Conservation (phyloP, 2,888 invertebrate genomes). For the Drosophila lutescens region DNA sequence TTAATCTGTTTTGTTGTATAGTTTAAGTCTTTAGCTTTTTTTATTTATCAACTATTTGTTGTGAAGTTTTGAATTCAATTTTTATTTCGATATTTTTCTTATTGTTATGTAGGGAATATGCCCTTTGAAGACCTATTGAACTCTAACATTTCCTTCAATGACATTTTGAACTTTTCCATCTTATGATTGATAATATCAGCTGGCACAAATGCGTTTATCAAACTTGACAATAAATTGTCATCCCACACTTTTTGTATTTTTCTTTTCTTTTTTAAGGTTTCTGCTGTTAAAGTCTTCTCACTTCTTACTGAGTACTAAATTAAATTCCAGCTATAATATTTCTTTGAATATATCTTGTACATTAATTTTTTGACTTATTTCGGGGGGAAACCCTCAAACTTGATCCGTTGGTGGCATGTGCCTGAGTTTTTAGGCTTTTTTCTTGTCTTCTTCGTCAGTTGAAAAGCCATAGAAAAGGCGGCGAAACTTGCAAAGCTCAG, state of each 20-base stretch:
- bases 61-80: neutral
- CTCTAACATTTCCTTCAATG: slow-evolving; percentile 19
- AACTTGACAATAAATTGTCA: slow-evolving; percentile 4
- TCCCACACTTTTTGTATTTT: slow-evolving; percentile 1
- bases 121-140: slow-evolving; percentile 11
- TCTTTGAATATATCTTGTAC: neutral
- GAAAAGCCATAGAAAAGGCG: slow-evolving; percentile 28
- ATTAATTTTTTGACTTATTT: slow-evolving; percentile 10
- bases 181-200: neutral
- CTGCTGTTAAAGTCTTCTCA: neutral
- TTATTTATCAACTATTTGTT: too few relatives aligned
- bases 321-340: slow-evolving; percentile 11
- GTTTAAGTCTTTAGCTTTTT: too few relatives aligned
- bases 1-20: too few relatives aligned
- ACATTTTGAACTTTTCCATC: slow-evolving; percentile 10
- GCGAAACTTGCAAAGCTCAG: slow-evolving; percentile 6
- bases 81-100: neutral
- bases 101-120: neutral
- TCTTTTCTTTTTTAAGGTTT: neutral
- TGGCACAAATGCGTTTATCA: slow-evolving; percentile 14
- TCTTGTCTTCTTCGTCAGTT: neutral
- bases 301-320: slow-evolving; percentile 2
- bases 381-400: slow-evolving; percentile 5
- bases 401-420: slow-evolving; percentile 35
- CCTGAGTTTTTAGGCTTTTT: slow-evolving; percentile 11